phyloP scores from a whole-genome alignment of 2,888 invertebrate genomes.

The Bedellia somnulentella region DNA sequence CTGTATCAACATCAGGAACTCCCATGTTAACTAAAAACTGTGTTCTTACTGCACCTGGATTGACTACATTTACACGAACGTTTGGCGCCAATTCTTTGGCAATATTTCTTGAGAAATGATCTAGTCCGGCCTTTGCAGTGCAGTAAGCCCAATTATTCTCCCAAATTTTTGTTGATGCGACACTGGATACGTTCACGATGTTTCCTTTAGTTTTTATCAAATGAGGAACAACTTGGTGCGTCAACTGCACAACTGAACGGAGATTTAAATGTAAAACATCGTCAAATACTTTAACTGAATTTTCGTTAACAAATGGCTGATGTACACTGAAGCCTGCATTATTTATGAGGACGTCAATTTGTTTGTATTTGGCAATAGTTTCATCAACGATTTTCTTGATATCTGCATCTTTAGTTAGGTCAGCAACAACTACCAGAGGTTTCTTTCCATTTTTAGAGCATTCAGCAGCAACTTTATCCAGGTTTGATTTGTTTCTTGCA shows the following conservation, averaged over 20 bases:
- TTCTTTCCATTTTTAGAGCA: slow-evolving; percentile 9
- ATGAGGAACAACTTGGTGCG: slow-evolving; percentile 52
- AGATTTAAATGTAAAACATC: slow-evolving; percentile 55
- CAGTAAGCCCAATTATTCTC: slow-evolving; percentile 34
- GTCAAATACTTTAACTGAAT: slow-evolving; percentile 47
- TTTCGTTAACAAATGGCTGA: slow-evolving; percentile 44
- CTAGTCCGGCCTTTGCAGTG: slow-evolving; percentile 62
- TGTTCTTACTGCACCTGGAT: slow-evolving; percentile 60
- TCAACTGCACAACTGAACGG: slow-evolving; percentile 28
- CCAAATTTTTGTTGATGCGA: slow-evolving; percentile 37
- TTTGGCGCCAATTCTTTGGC: slow-evolving; percentile 39
- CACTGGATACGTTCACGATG: slow-evolving; percentile 63
- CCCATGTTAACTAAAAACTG: not conserved
- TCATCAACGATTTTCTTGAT: slow-evolving; percentile 22
- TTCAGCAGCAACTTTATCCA: slow-evolving; percentile 17
- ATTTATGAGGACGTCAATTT: slow-evolving; percentile 37
- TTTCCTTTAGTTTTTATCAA: slow-evolving; percentile 39
- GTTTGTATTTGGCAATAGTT: slow-evolving; percentile 24
- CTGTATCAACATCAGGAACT: not conserved
- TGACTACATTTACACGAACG: slow-evolving; percentile 55
- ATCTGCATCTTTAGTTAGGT: slow-evolving; percentile 25
- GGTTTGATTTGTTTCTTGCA: slow-evolving; percentile 2
- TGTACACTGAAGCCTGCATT: slow-evolving; percentile 54
- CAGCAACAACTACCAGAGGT: slow-evolving; percentile 16
- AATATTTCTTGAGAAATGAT: slow-evolving; percentile 60